Percentiles rank a stretch among this genome's conserved stretches.
These are phyloP conservation scores for Parasteatoda lunata DNA, from an alignment of 2,888 invertebrate species.

Conservation along the genomic window DNA sequence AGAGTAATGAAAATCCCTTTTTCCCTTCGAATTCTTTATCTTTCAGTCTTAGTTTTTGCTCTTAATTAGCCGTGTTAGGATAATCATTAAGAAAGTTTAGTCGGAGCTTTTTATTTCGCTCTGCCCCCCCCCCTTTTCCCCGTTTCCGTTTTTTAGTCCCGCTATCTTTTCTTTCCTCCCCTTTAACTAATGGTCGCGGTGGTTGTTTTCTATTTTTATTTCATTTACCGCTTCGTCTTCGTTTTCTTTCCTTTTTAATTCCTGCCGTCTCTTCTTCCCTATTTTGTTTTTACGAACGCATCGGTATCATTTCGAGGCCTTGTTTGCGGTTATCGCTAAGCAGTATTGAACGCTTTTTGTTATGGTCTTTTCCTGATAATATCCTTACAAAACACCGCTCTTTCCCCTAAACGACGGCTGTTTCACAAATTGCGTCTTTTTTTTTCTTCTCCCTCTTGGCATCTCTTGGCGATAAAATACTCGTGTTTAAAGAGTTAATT, in stretches of 20 bases:
- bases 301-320: neutral
- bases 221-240: slow-evolving; percentile 12
- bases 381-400: slow-evolving; percentile 34
- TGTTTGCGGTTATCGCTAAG: slow-evolving; percentile 29
- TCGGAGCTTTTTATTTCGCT: slow-evolving; percentile 18
- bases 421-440: slow-evolving; percentile 26
- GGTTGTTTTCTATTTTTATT: slow-evolving; percentile 15
- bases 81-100: slow-evolving; percentile 68
- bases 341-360: slow-evolving; percentile 8
- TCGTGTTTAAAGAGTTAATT: slow-evolving; percentile 41
- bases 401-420: slow-evolving; percentile 31
- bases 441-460: neutral
- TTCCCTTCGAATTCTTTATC: slow-evolving; percentile 36
- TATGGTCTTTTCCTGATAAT: slow-evolving; percentile 24
- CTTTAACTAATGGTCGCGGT: slow-evolving; percentile 53
- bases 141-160: slow-evolving; percentile 49
- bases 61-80: slow-evolving; percentile 64
- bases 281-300: neutral
- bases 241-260: slow-evolving; percentile 20
- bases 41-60: slow-evolving; percentile 66
- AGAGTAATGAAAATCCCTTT: slow-evolving; percentile 66
- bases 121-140: neutral
- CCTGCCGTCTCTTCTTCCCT: slow-evolving; percentile 1
- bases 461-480: slow-evolving; percentile 18
- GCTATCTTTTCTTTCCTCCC: slow-evolving; percentile 16